Conservation (phyloP, 2,113 vertebrate species). For the Epinephelus fuscoguttatus region DNA sequence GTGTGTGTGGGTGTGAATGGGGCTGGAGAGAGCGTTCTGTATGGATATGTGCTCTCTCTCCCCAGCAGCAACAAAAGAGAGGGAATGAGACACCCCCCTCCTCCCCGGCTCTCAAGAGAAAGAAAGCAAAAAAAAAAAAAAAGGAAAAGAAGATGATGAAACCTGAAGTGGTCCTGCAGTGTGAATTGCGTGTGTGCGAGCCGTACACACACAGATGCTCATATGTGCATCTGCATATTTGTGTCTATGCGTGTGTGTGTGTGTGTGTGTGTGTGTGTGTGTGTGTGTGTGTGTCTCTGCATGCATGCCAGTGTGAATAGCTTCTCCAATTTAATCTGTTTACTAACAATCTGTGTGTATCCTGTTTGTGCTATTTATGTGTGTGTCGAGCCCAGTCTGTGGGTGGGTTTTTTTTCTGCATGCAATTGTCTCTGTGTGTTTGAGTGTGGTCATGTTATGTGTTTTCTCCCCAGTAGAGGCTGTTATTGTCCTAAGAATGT, state of each 20-base stretch:
- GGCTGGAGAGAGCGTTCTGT: constrained; percentile 72
- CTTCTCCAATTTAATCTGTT: constrained; percentile 68
- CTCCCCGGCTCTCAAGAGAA: constrained; percentile 72
- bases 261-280: background rate
- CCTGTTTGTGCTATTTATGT: constrained; percentile 42
- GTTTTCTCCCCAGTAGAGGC: constrained; percentile 72
- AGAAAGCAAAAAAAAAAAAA: constrained; percentile 66
- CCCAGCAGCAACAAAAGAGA: constrained; percentile 81
- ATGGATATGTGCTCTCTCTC: constrained; percentile 79
- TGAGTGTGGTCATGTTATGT: constrained; percentile 60
- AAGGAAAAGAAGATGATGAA: constrained; percentile 80
- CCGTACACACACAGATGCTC: constrained; percentile 36
- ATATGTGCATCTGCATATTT: constrained; percentile 40
- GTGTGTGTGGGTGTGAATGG: constrained; percentile 76
- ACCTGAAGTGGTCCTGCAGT: constrained; percentile 82
- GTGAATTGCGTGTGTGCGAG: constrained; percentile 58
- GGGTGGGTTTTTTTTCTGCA: constrained; percentile 41
- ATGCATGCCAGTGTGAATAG: constrained; percentile 55
- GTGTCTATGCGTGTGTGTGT: background rate
- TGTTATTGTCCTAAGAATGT: constrained; percentile 76
- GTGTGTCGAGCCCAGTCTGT: constrained; percentile 28
- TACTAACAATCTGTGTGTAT: constrained; percentile 66
- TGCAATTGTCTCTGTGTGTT: constrained; percentile 40
- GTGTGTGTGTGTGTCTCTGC: constrained; percentile 3
- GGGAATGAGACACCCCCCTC: constrained; percentile 77